Conservation (phyloP, 1,140 invertebrate species). For the Lamellibrachia luymesi region DNA sequence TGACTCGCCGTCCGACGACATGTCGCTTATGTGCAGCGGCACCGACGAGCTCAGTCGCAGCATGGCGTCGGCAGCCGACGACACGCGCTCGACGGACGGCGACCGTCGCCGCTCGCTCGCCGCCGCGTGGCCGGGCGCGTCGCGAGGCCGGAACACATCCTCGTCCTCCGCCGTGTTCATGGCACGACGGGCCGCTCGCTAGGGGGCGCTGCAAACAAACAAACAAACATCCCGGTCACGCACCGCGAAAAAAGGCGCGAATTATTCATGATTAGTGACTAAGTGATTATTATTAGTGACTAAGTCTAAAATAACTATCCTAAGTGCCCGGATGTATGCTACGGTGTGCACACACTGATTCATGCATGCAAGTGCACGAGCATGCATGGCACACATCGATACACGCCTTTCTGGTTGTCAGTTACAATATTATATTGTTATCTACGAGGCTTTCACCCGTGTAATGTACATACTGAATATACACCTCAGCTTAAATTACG, state of each 20-base stretch:
- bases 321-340: neutral
- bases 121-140: neutral
- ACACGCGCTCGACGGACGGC: conserved; percentile 1
- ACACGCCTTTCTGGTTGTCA: neutral
- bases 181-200: neutral
- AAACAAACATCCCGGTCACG: neutral
- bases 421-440: neutral
- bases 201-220: neutral
- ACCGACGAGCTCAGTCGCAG: conserved; percentile 2
- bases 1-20: neutral
- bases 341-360: no score
- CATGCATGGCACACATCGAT: neutral
- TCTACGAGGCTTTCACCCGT: neutral
- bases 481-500: neutral
- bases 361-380: neutral
- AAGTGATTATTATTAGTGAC: no score
- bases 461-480: neutral
- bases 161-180: neutral
- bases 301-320: neutral
- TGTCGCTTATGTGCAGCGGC: neutral
- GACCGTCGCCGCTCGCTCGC: neutral
- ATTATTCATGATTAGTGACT: no score
- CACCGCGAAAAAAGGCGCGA: no score
- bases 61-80: conserved; percentile 21
- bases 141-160: neutral